Conservation (phyloP, 1,140 invertebrate genomes). For the Pogonognathellus flavescens region DNA sequence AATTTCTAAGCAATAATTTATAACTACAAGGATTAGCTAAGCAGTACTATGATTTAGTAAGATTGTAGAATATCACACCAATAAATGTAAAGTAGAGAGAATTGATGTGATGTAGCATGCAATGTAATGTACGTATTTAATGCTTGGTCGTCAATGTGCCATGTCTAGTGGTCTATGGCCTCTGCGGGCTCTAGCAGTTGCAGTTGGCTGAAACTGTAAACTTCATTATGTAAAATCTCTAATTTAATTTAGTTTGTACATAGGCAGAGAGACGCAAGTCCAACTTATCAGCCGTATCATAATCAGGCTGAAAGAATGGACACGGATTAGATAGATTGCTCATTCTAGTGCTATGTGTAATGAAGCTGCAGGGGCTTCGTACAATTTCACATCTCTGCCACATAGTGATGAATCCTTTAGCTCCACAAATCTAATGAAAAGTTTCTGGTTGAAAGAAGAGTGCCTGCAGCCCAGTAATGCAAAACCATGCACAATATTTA, state of each 20-base stretch:
- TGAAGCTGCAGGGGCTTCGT: slow-evolving; percentile 29
- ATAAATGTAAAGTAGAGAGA: too few species aligned
- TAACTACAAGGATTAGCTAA: too few species aligned
- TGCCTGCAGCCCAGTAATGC: neutral
- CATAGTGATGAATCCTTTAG: neutral
- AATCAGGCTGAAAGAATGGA: slow-evolving; percentile 30
- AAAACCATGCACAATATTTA: slow-evolving; percentile 23
- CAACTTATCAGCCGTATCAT: slow-evolving; percentile 7
- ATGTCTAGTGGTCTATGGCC: too few species aligned
- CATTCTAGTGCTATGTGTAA: neutral
- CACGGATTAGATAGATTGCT: slow-evolving; percentile 32
- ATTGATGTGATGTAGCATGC: too few species aligned
- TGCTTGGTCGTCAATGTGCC: too few species aligned
- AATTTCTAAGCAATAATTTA: too few species aligned
- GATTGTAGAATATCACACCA: too few species aligned
- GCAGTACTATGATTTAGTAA: too few species aligned
- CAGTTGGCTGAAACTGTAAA: neutral
- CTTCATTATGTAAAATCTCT: slow-evolving; percentile 34
- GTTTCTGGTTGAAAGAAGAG: neutral
- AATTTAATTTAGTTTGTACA: slow-evolving; percentile 23
- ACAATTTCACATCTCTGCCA: neutral
- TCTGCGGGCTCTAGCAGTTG: neutral
- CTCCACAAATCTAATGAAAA: neutral
- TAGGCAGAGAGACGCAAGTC: neutral
- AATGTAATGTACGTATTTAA: too few species aligned